These are phyloP conservation scores for Odontocolon sp. DNA, from an alignment of 2,888 invertebrate genomes.

Conservation along the genomic window DNA sequence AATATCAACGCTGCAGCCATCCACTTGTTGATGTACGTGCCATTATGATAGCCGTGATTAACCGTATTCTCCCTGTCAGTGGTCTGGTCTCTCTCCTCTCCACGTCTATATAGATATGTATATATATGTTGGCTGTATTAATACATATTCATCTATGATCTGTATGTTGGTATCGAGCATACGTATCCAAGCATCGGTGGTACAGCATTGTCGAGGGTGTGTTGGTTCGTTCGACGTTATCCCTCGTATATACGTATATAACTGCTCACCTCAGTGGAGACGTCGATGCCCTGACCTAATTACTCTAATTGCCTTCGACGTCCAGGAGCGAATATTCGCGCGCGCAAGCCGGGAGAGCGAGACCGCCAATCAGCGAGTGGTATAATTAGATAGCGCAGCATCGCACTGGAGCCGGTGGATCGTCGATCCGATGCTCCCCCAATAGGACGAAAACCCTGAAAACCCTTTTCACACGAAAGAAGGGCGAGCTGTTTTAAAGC, in stretches of 20 bases:
- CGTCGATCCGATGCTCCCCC: conserved; percentile 20
- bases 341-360: conserved; percentile 55
- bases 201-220: neutral
- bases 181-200: neutral
- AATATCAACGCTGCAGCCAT: conserved; percentile 50
- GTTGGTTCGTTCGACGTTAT: conserved; percentile 1
- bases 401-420: conserved; percentile 43
- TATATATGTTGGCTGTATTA: neutral
- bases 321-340: conserved; percentile 64
- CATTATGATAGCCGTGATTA: conserved; percentile 60
- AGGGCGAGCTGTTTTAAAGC: conserved; percentile 49
- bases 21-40: conserved; percentile 61
- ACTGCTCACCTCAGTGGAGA: conserved; percentile 61
- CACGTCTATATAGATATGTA: neutral
- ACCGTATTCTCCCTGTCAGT: conserved; percentile 53
- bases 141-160: conserved; percentile 18
- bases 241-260: conserved; percentile 32
- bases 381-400: conserved; percentile 63
- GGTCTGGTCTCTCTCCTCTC: conserved; percentile 35
- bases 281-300: conserved; percentile 70
- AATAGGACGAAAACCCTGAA: conserved; percentile 17
- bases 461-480: conserved; percentile 21
- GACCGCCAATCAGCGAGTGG: conserved; percentile 66
- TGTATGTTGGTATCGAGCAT: conserved; percentile 17
- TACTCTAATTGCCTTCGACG: conserved; percentile 70